These are phyloP conservation scores for Kryptolebias marmoratus DNA, from an alignment of 2,113 vertebrate species.

Conservation along the genomic window DNA sequence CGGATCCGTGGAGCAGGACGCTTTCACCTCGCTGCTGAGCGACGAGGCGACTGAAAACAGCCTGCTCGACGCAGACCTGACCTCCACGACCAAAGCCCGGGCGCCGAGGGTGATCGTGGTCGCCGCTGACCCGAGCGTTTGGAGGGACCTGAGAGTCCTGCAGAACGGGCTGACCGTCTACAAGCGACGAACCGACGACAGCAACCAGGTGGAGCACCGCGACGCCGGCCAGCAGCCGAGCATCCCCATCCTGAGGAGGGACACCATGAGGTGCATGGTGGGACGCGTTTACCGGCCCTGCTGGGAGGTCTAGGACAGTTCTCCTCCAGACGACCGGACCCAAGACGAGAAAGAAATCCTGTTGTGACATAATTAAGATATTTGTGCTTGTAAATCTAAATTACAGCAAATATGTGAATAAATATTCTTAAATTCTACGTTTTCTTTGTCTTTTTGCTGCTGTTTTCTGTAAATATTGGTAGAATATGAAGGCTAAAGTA, in stretches of 20 bases:
- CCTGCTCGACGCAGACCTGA: slow-evolving; percentile 13
- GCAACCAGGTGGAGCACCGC: slow-evolving; percentile 56
- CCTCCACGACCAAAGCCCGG: slow-evolving; percentile 7
- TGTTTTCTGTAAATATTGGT: background rate
- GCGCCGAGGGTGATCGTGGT: slow-evolving; percentile 70
- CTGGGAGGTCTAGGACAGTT: slow-evolving; percentile 78
- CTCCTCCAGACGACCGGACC: background rate
- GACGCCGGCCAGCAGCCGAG: slow-evolving; percentile 49
- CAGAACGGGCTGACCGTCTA: slow-evolving; percentile 51
- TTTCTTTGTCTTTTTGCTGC: slow-evolving; percentile 16
- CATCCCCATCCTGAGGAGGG: slow-evolving; percentile 76
- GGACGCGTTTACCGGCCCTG: slow-evolving; percentile 84
- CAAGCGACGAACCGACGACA: slow-evolving; percentile 62
- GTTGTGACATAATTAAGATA: slow-evolving; percentile 38
- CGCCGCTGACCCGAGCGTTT: slow-evolving; percentile 58
- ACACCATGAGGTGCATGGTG: slow-evolving; percentile 85
- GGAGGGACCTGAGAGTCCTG: slow-evolving; percentile 66
- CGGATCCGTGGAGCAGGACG: slow-evolving; percentile 64
- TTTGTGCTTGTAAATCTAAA: slow-evolving; percentile 36
- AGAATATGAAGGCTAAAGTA: background rate
- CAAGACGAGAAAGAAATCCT: slow-evolving; percentile 1
- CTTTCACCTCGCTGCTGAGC: slow-evolving; percentile 47
- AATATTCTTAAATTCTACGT: slow-evolving; percentile 53
- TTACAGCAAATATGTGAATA: slow-evolving; percentile 52
- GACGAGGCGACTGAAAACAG: slow-evolving; percentile 59